Evolutionary conservation across 1,140 invertebrate genomes (phyloP), one percentile per base, ranked within the genome.

Genomic region (Drosophila varians): DNA sequence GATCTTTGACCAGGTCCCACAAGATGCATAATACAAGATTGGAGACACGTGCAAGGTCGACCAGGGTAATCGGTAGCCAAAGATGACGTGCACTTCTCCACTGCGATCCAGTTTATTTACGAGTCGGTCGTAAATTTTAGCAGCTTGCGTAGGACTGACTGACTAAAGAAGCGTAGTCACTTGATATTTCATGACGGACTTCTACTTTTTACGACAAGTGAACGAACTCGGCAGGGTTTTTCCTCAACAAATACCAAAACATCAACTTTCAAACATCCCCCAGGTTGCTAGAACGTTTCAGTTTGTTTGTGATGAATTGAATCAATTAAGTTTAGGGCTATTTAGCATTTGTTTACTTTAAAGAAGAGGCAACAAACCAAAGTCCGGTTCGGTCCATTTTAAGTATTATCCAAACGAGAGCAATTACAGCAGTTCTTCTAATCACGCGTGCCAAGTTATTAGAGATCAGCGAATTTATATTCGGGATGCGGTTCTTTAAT

Each of bases 261-360:
- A 60, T 79, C 79, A 84, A 80, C 80, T 87, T 84, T 86, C 76
- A 69, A 80, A 68, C 42, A 62, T 47, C 53, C 43, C 21, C 43
- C 21, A 25, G 38, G 34, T 31, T 56, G 57, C 68, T 84, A 34
- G 42, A 68, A 16, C 14, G 36, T 38, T 38, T 12, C 36, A 53
- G 45, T 55, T 66, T 54, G 52, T 23, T 45, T 69, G 62, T 87
- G 82, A 84, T 84, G 72, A 61, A 84, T 80, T 65, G 57, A 57
- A 54, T 64, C 62, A 68, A 64, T 84, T 86, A 65, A 86, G 49
- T 83, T 66, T 75, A 68, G 82, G 72, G 72, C 66, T 86, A 38
- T 65, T 86, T 84, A 61, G 55, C 72, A 84, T 80, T 86, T 86
- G 55, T 69, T 75, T 86, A 54, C 48, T 58, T 62, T 48, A 57